Conservation (phyloP, 2,888 invertebrate genomes). For the Protodeltote pygarga region DNA sequence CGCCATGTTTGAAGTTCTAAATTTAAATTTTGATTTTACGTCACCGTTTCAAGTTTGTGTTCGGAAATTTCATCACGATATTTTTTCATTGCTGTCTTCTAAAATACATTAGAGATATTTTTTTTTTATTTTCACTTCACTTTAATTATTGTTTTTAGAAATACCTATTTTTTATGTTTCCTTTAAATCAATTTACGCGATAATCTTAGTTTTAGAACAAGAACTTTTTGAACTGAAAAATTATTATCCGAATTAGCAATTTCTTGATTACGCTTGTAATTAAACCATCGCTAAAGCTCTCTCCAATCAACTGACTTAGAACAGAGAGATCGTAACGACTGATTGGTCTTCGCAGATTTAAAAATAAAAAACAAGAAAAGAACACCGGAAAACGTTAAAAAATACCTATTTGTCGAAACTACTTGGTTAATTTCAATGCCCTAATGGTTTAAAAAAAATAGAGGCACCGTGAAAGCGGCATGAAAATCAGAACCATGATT, state of each 20-base stretch:
- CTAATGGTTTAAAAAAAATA: slow-evolving; percentile 74
- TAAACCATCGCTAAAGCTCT: slow-evolving; percentile 38
- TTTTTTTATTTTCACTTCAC: slow-evolving; percentile 17
- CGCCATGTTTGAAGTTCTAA: slow-evolving; percentile 51
- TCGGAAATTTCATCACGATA: slow-evolving; percentile 14
- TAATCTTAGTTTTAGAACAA: no score
- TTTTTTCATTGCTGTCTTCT: slow-evolving; percentile 12
- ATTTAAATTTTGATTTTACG: slow-evolving; percentile 27
- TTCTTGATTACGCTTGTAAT: slow-evolving; percentile 40
- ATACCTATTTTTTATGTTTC: no score
- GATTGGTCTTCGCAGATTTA: slow-evolving; percentile 49
- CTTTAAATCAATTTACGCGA: no score
- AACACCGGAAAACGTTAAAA: slow-evolving; percentile 43
- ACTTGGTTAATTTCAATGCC: slow-evolving; percentile 77
- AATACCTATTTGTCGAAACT: slow-evolving; percentile 61
- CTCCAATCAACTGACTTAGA: slow-evolving; percentile 36
- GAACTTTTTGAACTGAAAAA: slow-evolving; percentile 14
- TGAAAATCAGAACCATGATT: slow-evolving; percentile 70
- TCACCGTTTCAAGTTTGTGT: slow-evolving; percentile 10
- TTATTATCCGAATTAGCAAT: slow-evolving; percentile 8
- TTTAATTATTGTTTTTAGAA: not conserved
- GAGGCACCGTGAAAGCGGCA: slow-evolving; percentile 75
- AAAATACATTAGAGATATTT: not conserved
- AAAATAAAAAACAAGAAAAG: slow-evolving; percentile 28
- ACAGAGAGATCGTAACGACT: slow-evolving; percentile 38